phyloP scores from a whole-genome alignment of 2,797 vertebrate species.

The Prunella strophiata region DNA sequence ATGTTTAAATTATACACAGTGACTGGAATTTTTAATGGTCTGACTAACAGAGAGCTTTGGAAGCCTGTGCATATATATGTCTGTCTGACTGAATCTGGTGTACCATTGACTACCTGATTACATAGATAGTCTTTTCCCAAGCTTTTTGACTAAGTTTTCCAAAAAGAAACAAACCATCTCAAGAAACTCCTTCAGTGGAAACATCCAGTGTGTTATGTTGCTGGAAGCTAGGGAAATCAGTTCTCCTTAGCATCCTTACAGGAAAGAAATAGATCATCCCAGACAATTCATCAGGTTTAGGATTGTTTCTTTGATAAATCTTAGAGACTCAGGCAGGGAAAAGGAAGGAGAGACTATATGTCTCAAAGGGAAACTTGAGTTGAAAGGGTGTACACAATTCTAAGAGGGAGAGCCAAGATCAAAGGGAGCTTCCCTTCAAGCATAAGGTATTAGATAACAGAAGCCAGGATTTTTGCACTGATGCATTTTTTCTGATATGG shows the following conservation, averaged over 20 bases:
- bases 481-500: background rate
- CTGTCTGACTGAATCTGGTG: background rate
- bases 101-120: background rate
- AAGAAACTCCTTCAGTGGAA: background rate
- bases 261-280: background rate
- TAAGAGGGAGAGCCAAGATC: background rate
- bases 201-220: background rate
- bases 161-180: background rate
- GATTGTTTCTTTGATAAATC: background rate
- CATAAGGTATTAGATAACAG: background rate
- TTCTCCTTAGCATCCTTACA: background rate
- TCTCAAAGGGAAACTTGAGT: background rate
- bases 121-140: background rate
- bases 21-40: conserved; percentile 28
- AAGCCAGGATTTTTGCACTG: background rate
- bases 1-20: conserved; percentile 13
- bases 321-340: background rate
- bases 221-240: background rate
- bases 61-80: background rate
- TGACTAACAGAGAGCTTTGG: background rate
- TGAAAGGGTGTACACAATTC: background rate
- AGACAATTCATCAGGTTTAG: background rate
- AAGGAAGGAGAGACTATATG: background rate
- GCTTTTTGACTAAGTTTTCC: background rate
- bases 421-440: conserved; percentile 8